A percentile compares a stretch with the other conserved stretches of the same genome.
These are phyloP conservation scores for Butorides virescens DNA, from an alignment of 2,113 vertebrate genomes.

Conservation along the genomic window DNA sequence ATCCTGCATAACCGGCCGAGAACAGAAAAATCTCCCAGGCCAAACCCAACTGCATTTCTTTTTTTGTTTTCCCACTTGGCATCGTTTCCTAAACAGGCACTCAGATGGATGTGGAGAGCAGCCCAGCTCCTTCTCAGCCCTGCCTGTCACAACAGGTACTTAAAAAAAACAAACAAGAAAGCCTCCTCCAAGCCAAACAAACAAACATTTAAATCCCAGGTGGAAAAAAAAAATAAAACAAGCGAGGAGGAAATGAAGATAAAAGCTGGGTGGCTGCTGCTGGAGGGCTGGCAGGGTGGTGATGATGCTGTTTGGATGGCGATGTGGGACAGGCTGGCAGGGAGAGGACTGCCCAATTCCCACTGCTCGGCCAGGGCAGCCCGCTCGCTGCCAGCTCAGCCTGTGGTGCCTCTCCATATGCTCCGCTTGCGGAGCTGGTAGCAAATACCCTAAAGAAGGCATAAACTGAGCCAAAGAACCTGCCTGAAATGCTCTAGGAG, in stretches of 20 bases:
- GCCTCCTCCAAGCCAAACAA: not conserved
- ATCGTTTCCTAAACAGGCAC: not conserved
- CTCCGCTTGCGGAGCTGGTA: not conserved
- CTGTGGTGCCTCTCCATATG: not conserved
- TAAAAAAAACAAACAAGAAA: not conserved
- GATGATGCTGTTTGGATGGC: not conserved
- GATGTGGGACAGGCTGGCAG: not conserved
- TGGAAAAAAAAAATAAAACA: not conserved
- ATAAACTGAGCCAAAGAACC: not conserved
- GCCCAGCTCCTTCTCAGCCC: not conserved
- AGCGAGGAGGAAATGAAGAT: not conserved
- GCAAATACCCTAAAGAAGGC: not conserved
- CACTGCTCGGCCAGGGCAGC: not conserved
- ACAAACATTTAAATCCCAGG: not conserved
- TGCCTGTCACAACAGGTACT: conserved; percentile 27
- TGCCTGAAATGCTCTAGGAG: not conserved
- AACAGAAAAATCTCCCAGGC: not conserved
- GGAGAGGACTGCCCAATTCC: not conserved
- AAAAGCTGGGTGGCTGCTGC: not conserved
- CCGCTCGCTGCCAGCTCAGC: not conserved
- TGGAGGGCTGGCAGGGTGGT: not conserved
- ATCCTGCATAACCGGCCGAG: not conserved
- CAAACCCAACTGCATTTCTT: not conserved
- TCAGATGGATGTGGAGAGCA: not conserved
- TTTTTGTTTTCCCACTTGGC: not conserved